Conservation (phyloP, 2,113 vertebrate species). For the Actinemys pallida region DNA sequence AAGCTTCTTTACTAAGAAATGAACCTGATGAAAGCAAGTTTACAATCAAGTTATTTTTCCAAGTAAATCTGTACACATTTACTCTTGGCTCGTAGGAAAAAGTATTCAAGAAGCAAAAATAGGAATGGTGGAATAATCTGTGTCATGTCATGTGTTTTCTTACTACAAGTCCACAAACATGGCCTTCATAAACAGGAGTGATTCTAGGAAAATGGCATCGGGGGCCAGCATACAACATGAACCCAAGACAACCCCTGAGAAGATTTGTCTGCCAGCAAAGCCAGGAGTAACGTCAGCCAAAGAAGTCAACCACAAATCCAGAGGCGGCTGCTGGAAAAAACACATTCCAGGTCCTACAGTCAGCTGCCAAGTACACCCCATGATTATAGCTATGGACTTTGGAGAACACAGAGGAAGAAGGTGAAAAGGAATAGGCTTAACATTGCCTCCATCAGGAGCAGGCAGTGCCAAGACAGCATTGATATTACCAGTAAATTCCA, state of each 20-base stretch:
- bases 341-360: constrained; percentile 30
- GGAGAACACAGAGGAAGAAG: constrained; percentile 56
- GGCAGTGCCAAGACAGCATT: constrained; percentile 30
- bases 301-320: constrained; percentile 66
- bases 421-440: constrained; percentile 55
- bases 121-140: constrained; percentile 20
- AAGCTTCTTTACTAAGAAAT: constrained; percentile 14
- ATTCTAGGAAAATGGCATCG: constrained; percentile 14
- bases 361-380: constrained; percentile 55
- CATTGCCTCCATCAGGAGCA: constrained; percentile 17
- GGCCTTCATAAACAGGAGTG: not conserved
- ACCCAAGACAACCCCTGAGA: constrained; percentile 51
- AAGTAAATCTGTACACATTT: not conserved
- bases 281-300: constrained; percentile 44
- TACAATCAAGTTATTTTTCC: not conserved
- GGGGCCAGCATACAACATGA: constrained; percentile 25
- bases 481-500: constrained; percentile 41
- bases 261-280: constrained; percentile 60
- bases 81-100: not conserved
- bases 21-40: not conserved
- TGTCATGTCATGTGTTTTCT: not conserved
- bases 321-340: constrained; percentile 65
- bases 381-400: constrained; percentile 33
- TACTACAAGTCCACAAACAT: constrained; percentile 19
- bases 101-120: constrained; percentile 1